Percentiles rank a stretch among this genome's conserved stretches.
Conservation (phyloP, 2,797 vertebrate species). For the Psittacula derbiana region DNA sequence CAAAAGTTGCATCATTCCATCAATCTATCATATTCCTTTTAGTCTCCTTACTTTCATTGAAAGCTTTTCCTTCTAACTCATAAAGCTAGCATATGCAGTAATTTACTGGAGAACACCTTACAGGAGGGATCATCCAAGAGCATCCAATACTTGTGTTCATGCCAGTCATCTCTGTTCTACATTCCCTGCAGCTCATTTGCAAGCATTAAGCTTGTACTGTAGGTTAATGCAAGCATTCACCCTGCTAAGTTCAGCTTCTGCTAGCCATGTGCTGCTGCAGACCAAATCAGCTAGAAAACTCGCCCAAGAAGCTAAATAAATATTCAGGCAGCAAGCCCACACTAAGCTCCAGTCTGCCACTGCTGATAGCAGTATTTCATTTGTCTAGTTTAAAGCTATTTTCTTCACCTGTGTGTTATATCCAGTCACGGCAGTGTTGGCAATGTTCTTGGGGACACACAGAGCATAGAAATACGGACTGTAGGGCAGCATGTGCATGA, state of each 20-base stretch:
- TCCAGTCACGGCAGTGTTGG: not conserved
- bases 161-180: not conserved
- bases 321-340: not conserved
- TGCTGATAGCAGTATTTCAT: not conserved
- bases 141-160: not conserved
- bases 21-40: not conserved
- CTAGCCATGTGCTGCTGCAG: not conserved
- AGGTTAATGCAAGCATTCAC: not conserved
- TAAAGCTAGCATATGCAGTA: not conserved
- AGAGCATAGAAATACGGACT: not conserved
- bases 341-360: slow-evolving; percentile 10
- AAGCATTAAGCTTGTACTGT: not conserved
- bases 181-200: not conserved
- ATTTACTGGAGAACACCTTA: not conserved
- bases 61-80: not conserved
- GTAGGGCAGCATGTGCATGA: not conserved
- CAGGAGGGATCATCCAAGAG: not conserved
- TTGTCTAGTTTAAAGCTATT: not conserved
- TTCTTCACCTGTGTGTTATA: not conserved
- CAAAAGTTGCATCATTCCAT: not conserved
- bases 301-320: not conserved
- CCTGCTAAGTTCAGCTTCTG: not conserved
- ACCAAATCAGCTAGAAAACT: not conserved
- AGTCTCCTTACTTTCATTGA: not conserved
- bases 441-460: not conserved